A percentile compares a stretch with the other conserved stretches of the same genome.
phyloP scores from a whole-genome alignment of 1,140 invertebrate species.

The Littorina saxatilis region DNA sequence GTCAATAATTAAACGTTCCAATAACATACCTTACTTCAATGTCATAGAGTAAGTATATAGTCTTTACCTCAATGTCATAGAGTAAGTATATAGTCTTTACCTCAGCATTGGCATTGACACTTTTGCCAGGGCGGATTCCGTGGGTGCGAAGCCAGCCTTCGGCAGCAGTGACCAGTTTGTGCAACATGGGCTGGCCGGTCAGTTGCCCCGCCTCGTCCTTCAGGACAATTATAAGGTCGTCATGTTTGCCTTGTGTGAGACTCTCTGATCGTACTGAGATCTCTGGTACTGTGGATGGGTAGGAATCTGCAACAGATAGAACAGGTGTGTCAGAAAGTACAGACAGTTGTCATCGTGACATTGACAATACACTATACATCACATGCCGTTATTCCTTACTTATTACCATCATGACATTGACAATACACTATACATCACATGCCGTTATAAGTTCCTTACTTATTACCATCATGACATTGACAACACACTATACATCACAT shows the following conservation, averaged over 20 bases:
- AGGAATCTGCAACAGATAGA: constrained; percentile 41
- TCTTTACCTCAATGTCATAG: too few relatives aligned
- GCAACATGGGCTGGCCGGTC: constrained; percentile 51
- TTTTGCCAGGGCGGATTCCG: constrained; percentile 42
- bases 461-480: not conserved
- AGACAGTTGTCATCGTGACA: not conserved
- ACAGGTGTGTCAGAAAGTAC: not conserved
- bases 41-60: too few relatives aligned
- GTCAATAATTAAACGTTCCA: too few relatives aligned
- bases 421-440: too few relatives aligned
- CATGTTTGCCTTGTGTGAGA: constrained; percentile 48
- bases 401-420: not conserved
- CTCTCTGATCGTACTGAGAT: constrained; percentile 56
- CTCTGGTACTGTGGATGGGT: constrained; percentile 58
- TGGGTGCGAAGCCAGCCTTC: constrained; percentile 46
- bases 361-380: too few relatives aligned
- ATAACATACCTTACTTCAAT: too few relatives aligned
- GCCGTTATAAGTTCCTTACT: not conserved
- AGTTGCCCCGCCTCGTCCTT: constrained; percentile 38
- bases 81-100: too few relatives aligned
- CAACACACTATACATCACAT: too few relatives aligned
- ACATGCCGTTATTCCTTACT: not conserved
- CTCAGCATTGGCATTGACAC: constrained; percentile 23
- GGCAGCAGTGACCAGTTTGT: constrained; percentile 48
- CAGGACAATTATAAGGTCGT: constrained; percentile 46